Evolutionary conservation across 1,140 invertebrate species (phyloP), one percentile per base, ranked within the genome.

Genomic region (Camponotus pennsylvanicus): DNA sequence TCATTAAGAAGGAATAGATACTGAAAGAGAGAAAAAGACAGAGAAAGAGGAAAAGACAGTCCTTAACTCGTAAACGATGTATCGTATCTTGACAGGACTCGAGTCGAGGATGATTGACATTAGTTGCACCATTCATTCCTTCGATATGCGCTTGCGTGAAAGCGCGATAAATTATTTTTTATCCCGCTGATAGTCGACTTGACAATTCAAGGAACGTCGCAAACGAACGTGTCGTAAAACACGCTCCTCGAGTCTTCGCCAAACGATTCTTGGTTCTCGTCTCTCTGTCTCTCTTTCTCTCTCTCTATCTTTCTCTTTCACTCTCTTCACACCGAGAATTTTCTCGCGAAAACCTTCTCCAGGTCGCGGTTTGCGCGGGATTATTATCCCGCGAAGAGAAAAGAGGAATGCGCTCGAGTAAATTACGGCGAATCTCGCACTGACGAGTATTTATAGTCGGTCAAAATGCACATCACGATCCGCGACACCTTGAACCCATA

Each of bases 131-230:
- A 18, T 34, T 40, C 21, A 64, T 70, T 15, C 34, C 32, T 4
- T 5, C 4, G 49, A 4, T 52, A 21, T 61, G 49, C 55, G 18
- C 18, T 7, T 55, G 40, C 13, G 55, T 45, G n/a, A 75, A 61
- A 83, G 27, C 40, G 79, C 67, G 69, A 75, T 61, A 61, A 83
- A 83, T 83, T 49, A 75, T 83, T 73, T 83, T 71, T 83, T 73
- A 32, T 37, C n/a, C 27, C 18, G 18, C 64, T 37, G 79, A 82
- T 71, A 82, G 52, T n/a, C 21, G 37, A 49, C 79, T 27, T 40
- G 67, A 75, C 61, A 83, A 63, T 61, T 83, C 40, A 40, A 73
- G 67, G 18, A 59, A 73, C n/a, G 45, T 59, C 52, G 52, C 42
- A 59, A 71, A 82, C 52, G 13, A n/a, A 4, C 63, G 45, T 32